Conservation (phyloP, 1,140 invertebrate species). For the Eriocheir sinensis region DNA sequence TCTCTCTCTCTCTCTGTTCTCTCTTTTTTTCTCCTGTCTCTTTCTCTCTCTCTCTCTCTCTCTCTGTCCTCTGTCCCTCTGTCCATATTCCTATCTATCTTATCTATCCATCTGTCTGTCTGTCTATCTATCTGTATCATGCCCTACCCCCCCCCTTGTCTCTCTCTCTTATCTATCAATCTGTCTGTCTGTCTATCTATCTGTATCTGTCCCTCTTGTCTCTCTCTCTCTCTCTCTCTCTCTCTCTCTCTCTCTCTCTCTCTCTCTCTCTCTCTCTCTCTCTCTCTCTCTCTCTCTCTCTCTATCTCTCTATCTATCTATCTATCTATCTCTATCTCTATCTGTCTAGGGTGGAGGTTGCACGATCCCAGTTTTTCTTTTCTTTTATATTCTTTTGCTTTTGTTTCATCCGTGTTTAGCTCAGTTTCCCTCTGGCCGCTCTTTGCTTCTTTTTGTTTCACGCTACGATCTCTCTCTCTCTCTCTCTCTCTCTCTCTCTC, state of each 20-base stretch:
- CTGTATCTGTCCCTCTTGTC: background rate
- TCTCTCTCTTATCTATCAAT: background rate
- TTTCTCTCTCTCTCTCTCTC: no score
- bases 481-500: conserved; percentile 1
- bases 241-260: conserved; percentile 43
- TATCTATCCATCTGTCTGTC: conserved; percentile 12
- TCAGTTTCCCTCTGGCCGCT: no score
- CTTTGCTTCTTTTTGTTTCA: no score
- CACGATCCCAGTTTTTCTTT: background rate
- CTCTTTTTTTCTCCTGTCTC: no score
- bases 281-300: background rate
- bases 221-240: conserved; percentile 7
- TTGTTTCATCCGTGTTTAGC: background rate
- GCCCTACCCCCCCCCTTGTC: background rate
- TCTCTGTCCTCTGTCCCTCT: background rate
- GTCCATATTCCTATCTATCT: background rate
- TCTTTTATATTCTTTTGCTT: background rate
- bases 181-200: background rate
- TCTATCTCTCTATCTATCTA: background rate
- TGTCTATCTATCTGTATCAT: conserved; percentile 25
- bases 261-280: conserved; percentile 3
- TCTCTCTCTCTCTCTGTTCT: background rate
- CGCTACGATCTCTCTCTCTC: conserved; percentile 24
- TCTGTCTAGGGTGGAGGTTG: background rate
- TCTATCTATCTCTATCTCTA: background rate